Evolutionary conservation across 1,140 invertebrate genomes (phyloP).

Genomic region (Anadara kagoshimensis): DNA sequence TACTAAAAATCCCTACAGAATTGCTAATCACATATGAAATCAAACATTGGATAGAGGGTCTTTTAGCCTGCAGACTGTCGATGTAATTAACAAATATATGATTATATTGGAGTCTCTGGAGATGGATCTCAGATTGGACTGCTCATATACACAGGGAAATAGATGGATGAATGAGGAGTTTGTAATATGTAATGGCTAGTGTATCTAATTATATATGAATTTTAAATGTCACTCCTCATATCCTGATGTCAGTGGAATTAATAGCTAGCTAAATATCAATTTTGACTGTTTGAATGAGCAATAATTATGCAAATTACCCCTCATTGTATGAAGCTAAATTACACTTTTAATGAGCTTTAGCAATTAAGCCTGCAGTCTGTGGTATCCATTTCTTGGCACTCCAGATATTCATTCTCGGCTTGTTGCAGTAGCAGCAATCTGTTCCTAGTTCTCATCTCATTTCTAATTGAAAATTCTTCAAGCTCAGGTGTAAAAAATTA

Average conservation of each 20-base stretch:
- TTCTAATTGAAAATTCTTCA: neutral
- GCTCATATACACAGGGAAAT: too few species aligned
- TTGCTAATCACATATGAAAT: too few species aligned
- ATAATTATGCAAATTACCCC: conserved; percentile 35
- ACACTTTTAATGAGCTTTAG: conserved; percentile 13
- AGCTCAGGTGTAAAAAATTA: conserved; percentile 11
- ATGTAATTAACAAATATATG: too few species aligned
- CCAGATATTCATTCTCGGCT: conserved; percentile 1
- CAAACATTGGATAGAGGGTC: too few species aligned
- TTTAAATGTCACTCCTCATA: conserved; percentile 28
- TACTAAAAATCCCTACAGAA: too few species aligned
- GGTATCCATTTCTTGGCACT: neutral
- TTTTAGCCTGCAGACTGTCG: too few species aligned
- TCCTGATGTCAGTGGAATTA: conserved; percentile 24
- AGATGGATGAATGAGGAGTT: too few species aligned
- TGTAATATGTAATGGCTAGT: too few species aligned
- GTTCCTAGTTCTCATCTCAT: neutral
- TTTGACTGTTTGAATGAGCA: conserved; percentile 27
- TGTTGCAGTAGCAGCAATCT: neutral
- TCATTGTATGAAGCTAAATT: conserved; percentile 25
- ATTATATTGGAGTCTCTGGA: too few species aligned
- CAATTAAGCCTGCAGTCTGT: conserved; percentile 3
- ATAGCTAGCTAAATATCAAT: conserved; percentile 15
- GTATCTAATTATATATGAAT: conserved; percentile 30
- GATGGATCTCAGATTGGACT: too few species aligned